phyloP scores from a whole-genome alignment of 1,140 invertebrate genomes.

The Cydia strobilella region DNA sequence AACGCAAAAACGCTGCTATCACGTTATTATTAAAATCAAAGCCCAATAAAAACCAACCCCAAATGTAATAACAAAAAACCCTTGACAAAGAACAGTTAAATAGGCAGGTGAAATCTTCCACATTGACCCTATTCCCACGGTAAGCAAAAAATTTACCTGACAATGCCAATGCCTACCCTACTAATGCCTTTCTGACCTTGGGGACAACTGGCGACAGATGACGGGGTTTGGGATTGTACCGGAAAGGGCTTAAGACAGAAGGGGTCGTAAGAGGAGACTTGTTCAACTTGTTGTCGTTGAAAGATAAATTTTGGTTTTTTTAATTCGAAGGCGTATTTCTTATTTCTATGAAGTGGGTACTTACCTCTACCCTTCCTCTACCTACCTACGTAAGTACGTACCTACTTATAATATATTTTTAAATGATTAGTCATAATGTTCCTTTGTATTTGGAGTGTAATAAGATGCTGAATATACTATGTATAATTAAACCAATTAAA shows the following conservation, averaged over 20 bases:
- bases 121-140: constrained; percentile 26
- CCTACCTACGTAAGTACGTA: no score
- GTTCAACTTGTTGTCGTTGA: not conserved
- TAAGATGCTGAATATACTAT: no score
- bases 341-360: not conserved
- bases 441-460: no score
- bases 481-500: no score
- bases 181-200: not conserved
- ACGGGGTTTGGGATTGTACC: not conserved
- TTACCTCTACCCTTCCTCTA: no score
- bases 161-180: constrained; percentile 18
- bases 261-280: not conserved
- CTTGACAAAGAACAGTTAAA: constrained; percentile 8
- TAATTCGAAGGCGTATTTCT: not conserved
- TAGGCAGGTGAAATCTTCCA: constrained; percentile 23
- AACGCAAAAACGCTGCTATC: not conserved
- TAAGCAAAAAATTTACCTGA: constrained; percentile 23
- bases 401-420: no score
- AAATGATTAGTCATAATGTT: no score
- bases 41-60: not conserved
- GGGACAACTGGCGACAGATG: constrained; percentile 19
- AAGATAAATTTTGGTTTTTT: not conserved
- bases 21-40: not conserved
- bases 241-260: constrained; percentile 8
- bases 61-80: not conserved